These are phyloP conservation scores for Latheticus oryzae DNA, from an alignment of 2,888 invertebrate genomes.

Conservation along the genomic window DNA sequence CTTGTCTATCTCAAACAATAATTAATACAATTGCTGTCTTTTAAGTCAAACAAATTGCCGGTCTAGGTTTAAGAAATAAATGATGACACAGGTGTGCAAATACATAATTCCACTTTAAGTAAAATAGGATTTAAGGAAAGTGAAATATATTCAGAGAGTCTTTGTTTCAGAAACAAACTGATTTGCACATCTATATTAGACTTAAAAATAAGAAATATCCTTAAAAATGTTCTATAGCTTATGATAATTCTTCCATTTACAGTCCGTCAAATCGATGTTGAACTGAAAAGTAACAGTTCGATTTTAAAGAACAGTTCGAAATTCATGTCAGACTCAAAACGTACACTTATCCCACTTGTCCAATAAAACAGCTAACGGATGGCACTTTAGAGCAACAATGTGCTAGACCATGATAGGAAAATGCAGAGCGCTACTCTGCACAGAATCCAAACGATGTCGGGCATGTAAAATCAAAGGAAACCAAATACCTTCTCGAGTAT, in stretches of 20 bases:
- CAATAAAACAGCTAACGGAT: constrained; percentile 25
- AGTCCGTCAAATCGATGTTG: too few species aligned
- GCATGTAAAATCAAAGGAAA: constrained; percentile 44
- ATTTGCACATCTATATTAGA: too few species aligned
- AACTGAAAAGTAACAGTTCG: too few species aligned
- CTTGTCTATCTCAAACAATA: not conserved
- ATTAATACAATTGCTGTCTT: constrained; percentile 8
- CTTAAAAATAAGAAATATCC: too few species aligned
- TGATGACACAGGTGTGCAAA: constrained; percentile 22
- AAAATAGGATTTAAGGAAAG: constrained; percentile 27
- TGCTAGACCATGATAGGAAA: constrained; percentile 31
- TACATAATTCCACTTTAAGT: constrained; percentile 25
- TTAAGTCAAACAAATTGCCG: constrained; percentile 14
- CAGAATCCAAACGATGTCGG: constrained; percentile 32
- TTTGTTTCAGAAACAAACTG: too few species aligned
- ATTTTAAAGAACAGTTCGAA: constrained; percentile 16
- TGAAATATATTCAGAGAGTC: constrained; percentile 16
- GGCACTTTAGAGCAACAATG: constrained; percentile 27
- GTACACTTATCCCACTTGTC: constrained; percentile 11
- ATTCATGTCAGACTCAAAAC: constrained; percentile 13
- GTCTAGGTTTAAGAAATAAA: constrained; percentile 11
- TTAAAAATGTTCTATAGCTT: too few species aligned
- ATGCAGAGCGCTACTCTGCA: constrained; percentile 28
- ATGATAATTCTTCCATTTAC: too few species aligned
- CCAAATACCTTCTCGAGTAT: constrained; percentile 39